Evolutionary conservation across 2,113 vertebrate species (phyloP).

Genomic region (Megaptera novaeangliae): DNA sequence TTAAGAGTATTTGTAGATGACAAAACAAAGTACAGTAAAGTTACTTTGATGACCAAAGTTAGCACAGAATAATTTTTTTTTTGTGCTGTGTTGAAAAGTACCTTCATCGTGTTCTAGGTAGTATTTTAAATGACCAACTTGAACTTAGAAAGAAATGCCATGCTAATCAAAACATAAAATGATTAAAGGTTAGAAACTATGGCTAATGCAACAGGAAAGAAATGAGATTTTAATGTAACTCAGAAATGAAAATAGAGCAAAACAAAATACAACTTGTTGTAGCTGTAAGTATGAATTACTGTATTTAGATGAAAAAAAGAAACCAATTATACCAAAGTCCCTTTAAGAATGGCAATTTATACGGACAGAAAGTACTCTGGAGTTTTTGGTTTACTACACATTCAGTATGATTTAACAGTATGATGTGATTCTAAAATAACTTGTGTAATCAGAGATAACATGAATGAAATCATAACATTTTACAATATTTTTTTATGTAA

Average conservation of each 20-base stretch:
- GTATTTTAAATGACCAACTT: conserved; percentile 9
- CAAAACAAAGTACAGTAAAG: not conserved
- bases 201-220: not conserved
- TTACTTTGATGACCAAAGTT: not conserved
- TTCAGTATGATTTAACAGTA: not conserved
- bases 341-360: not conserved
- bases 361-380: not conserved
- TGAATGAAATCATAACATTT: not conserved
- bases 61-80: not conserved
- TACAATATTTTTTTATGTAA: not conserved
- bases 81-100: not conserved
- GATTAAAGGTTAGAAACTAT: conserved; percentile 4
- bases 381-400: not conserved
- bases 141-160: conserved; percentile 27
- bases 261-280: not conserved
- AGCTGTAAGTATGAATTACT: not conserved
- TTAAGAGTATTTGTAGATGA: not conserved
- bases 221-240: not conserved
- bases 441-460: not conserved
- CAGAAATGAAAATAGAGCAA: not conserved
- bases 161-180: conserved; percentile 9
- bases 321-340: not conserved
- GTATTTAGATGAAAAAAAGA: not conserved
- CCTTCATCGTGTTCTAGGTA: not conserved
- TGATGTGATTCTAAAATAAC: not conserved